Conservation (phyloP, 2,113 vertebrate genomes). For the Rattus rattus region DNA sequence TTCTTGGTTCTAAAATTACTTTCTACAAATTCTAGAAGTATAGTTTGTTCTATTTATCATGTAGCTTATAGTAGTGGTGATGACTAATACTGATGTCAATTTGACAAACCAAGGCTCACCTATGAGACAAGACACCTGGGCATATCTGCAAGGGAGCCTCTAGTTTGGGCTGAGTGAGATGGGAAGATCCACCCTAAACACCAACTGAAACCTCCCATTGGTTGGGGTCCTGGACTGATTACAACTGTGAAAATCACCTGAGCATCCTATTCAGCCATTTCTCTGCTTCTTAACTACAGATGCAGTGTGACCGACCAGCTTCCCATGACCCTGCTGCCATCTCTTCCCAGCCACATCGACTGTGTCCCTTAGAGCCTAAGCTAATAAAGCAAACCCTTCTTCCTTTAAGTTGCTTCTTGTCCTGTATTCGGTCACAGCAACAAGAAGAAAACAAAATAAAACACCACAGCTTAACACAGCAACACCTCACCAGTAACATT, state of each 20-base stretch:
- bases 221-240: not conserved
- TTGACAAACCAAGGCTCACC: not conserved
- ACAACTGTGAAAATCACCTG: not conserved
- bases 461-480: not conserved
- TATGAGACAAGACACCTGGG: not conserved
- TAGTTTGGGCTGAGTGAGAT: not conserved
- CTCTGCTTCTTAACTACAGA: not conserved
- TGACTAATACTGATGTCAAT: not conserved
- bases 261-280: not conserved
- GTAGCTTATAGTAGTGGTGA: not conserved
- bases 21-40: not conserved
- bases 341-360: not conserved
- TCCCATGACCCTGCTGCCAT: not conserved
- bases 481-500: not conserved
- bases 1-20: slow-evolving; percentile 24
- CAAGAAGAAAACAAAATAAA: not conserved
- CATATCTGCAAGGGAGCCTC: not conserved
- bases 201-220: not conserved
- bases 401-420: not conserved
- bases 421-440: not conserved
- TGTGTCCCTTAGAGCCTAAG: not conserved
- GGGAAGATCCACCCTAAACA: not conserved
- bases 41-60: not conserved
- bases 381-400: not conserved
- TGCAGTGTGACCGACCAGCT: not conserved